Base-by-base conservation (phyloP, 2,888 invertebrate species). In the Trachelus iudaicus region DNA sequence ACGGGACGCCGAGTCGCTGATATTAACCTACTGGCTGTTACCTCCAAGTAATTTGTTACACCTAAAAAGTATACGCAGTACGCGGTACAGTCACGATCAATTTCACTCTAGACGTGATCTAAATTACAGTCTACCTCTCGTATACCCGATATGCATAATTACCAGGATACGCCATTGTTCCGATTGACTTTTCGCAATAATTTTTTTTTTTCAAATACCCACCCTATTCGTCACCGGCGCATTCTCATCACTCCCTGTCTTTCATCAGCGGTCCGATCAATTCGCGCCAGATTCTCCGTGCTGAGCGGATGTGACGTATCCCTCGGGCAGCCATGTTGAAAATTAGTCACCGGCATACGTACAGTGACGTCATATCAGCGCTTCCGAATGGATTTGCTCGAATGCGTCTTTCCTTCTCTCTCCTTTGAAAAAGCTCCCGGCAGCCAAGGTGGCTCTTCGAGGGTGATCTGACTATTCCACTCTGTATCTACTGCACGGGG, bases 231-330 rank as follows among this genome's bases (percentile, higher is more conserved):
- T 1, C 40, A 40, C 1, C 0, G 37, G 37, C 40, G 6, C 4
- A n/a, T 71, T 71, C 9, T 23, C 71, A n/a, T 15, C 11, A 15
- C 0, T 11, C 71, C 11, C 23, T 30, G 3, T 71, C 12, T 31
- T 23, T 71, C 12, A 6, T 34, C 71, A n/a, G 30, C 15, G 11
- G 23, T 11, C 30, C 23, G 31, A 13, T 34, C 31, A 30, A 33
- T 30, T 34, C 15, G 23, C 71, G 30, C 13, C n/a, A 71, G n/a
- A 33, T 12, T 3, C 3, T 15, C 71, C 15, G 71, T 33, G 13
- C 13, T 13, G 30, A 34, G 23, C 35, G 74, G 74, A 74, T 74
- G n/a, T 74, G 74, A 74, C 74, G 74, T 74, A 6, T 74, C 74
- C 74, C 74, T 11, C 31, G 71, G 30, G 71, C 74, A 34, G 35